Evolutionary conservation across 2,113 vertebrate genomes (phyloP).

Genomic region (Anarhynchus alexandrinus): DNA sequence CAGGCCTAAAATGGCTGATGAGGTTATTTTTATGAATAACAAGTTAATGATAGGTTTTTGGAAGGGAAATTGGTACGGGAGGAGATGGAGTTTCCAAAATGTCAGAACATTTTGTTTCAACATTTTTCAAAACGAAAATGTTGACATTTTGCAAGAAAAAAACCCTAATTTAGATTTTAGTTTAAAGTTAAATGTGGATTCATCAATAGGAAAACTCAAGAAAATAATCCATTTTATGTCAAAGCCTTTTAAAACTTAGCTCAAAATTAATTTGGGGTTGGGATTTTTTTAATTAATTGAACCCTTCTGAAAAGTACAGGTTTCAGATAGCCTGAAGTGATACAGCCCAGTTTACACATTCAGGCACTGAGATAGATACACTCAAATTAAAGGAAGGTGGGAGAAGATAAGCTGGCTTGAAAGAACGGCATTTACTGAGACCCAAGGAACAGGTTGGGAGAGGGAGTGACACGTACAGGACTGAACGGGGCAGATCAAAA

Average conservation of each 20-base stretch:
- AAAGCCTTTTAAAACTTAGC: background rate
- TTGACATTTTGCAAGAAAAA: conserved; percentile 29
- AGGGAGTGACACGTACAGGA: background rate
- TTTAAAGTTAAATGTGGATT: background rate
- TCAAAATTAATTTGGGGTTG: background rate
- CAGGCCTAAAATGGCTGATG: background rate
- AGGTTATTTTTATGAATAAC: background rate
- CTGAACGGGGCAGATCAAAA: background rate
- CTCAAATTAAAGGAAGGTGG: background rate
- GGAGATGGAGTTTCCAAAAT: conserved; percentile 28
- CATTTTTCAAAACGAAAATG: conserved; percentile 41
- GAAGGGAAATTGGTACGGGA: conserved; percentile 5
- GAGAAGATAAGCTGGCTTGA: background rate
- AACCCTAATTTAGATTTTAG: background rate
- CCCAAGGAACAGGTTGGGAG: background rate
- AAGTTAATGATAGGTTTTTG: conserved; percentile 29
- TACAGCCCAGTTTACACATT: background rate
- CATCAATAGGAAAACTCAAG: background rate
- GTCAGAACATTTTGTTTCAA: conserved; percentile 57
- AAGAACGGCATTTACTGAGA: background rate
- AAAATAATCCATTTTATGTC: conserved; percentile 8
- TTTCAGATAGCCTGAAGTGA: background rate
- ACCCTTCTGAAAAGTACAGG: background rate
- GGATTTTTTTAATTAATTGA: conserved; percentile 4
- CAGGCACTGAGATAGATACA: background rate